phyloP scores from a whole-genome alignment of 2,888 invertebrate genomes.

The Gymnocheta viridis region DNA sequence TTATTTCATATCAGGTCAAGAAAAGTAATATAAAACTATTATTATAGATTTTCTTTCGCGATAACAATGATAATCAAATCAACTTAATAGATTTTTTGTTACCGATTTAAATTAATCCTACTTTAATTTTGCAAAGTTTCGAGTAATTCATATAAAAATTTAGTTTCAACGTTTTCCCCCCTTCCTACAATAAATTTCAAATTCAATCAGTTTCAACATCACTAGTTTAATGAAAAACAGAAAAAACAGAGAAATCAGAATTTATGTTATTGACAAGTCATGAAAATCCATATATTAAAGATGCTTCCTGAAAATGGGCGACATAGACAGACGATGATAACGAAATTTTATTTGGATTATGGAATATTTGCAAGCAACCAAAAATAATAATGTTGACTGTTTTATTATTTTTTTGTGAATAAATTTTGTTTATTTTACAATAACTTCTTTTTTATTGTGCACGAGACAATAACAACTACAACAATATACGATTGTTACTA shows the following conservation, averaged over 20 bases:
- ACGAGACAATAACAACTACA: conserved; percentile 48
- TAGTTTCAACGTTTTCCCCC: neutral
- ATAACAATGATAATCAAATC: no score
- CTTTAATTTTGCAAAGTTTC: no score
- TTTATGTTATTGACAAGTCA: conserved; percentile 59
- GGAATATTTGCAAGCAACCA: conserved; percentile 26
- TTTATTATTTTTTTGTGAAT: conserved; percentile 49
- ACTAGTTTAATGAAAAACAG: neutral
- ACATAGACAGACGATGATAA: conserved; percentile 28
- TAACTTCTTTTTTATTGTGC: conserved; percentile 26
- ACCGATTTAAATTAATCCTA: no score
- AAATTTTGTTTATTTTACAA: conserved; percentile 58
- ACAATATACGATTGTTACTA: conserved; percentile 16
- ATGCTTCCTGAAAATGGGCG: conserved; percentile 26
- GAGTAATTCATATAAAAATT: no score
- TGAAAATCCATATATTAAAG: conserved; percentile 43
- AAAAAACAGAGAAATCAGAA: neutral
- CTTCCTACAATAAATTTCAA: conserved; percentile 1
- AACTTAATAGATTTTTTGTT: no score
- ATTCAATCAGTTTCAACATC: conserved; percentile 29
- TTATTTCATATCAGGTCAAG: no score
- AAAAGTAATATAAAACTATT: no score
- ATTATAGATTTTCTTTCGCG: no score
- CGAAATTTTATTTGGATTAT: conserved; percentile 58
- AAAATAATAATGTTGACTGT: conserved; percentile 37